Evolutionary conservation across 1,140 invertebrate genomes (phyloP).

Genomic region (Hormaphis cornu): DNA sequence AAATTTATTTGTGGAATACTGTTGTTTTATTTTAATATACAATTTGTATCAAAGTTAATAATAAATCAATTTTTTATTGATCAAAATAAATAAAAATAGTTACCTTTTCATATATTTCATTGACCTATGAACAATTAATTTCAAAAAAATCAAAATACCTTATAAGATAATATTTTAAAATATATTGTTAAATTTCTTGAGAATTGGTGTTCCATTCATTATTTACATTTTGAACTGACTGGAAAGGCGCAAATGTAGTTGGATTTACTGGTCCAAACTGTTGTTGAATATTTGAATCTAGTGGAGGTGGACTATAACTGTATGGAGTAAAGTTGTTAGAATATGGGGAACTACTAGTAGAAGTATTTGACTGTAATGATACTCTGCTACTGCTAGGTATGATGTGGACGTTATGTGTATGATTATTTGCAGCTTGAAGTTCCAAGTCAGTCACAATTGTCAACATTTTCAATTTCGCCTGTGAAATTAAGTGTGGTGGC

Average conservation of each 20-base stretch:
- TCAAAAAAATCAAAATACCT: too few species aligned
- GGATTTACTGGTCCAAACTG: background rate
- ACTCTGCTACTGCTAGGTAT: background rate
- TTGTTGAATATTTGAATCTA: background rate
- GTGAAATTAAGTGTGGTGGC: conserved; percentile 1
- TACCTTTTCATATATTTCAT: too few species aligned
- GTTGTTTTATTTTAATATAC: too few species aligned
- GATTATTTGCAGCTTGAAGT: background rate
- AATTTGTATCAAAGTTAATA: too few species aligned
- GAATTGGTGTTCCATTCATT: background rate
- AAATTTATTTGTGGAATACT: too few species aligned
- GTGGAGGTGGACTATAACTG: background rate
- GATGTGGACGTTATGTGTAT: background rate
- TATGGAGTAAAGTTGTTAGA: background rate
- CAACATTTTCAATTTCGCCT: conserved; percentile 19
- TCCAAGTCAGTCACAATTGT: background rate
- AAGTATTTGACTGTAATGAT: background rate
- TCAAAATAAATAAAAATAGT: too few species aligned
- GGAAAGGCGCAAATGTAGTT: background rate
- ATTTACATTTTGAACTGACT: background rate
- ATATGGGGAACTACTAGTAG: background rate
- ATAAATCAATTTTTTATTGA: too few species aligned
- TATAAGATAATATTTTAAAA: too few species aligned
- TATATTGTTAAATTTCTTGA: background rate
- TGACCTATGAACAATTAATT: too few species aligned